Base-by-base conservation (phyloP, 2,113 vertebrate species). In the Baryphthengus martii region DNA sequence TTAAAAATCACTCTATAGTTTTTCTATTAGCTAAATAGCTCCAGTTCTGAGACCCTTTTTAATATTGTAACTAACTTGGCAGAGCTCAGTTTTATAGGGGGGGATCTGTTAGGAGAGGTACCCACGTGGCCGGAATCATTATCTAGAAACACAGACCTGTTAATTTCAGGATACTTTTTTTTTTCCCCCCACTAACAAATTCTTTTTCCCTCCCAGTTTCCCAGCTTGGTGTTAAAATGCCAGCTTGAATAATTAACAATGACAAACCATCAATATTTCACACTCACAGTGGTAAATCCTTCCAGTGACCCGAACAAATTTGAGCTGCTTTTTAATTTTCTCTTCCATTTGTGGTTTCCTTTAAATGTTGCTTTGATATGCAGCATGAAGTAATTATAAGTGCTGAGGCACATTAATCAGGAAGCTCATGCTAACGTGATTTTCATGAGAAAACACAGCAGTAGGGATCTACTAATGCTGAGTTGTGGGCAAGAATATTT, bases 241-340 rank as follows among this genome's bases (percentile, higher is more conserved):
- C 96, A 95, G 81, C 88, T 94, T 96, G 95, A 95, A 96, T 97
- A 97, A 97, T 98, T 97, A 97, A 96, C 96, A 97, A 47, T 93
- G 96, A 97, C 91, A 97, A 97, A 95, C 89, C 94, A 96, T 97
- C 95, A 96, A 96, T 97, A 97, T 97, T 97, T 97, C 94, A 97
- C 93, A 95, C 84, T 96, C 86, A 31, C 92, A 88, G 90, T 73
- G 61, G 76, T 80, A 73, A 84, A 90, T 92, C 84, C 88, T 97
- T 91, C 88, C 93, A 92, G 85, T 88, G 95, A 95, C 85, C 92
- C 12, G 47, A 93, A 90, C 81, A 95, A 88, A 85, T 95, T 76
- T 44, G 85, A 92, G 71, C 76, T 50, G 68, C 3, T 4, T 94
- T 91, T 95, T 96, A 87, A 96, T 96, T 93, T 96, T 90, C 88